Conservation (phyloP, 2,888 invertebrate species). For the Itoplectis maculator region DNA sequence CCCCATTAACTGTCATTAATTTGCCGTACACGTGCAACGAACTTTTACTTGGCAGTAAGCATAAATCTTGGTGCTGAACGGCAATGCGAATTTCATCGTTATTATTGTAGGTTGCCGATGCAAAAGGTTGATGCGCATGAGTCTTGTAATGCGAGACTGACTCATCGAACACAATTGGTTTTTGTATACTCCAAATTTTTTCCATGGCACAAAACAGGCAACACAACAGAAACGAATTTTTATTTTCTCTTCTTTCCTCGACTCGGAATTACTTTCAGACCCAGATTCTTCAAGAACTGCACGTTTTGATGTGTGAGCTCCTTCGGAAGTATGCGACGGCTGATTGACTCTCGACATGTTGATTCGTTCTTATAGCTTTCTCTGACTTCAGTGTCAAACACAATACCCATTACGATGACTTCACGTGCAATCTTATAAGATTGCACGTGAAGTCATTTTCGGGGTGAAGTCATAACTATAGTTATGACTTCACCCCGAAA, state of each 20-base stretch:
- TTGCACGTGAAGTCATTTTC: too few relatives aligned
- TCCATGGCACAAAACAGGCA: slow-evolving; percentile 4
- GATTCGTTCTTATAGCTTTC: slow-evolving; percentile 19
- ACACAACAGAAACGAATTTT: slow-evolving; percentile 8
- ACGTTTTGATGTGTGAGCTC: slow-evolving; percentile 27
- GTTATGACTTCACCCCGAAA: slow-evolving; percentile 69
- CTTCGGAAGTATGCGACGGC: slow-evolving; percentile 26
- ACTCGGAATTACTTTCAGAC: slow-evolving; percentile 6
- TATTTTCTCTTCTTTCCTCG: slow-evolving; percentile 16
- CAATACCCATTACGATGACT: slow-evolving; percentile 29
- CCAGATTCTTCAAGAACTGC: slow-evolving; percentile 39
- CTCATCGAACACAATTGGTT: slow-evolving; percentile 16
- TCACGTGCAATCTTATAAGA: slow-evolving; percentile 73
- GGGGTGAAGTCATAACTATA: too few relatives aligned
- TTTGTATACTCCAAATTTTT: slow-evolving; percentile 7
- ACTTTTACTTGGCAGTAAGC: slow-evolving; percentile 20
- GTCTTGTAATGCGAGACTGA: slow-evolving; percentile 6
- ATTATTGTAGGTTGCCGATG: slow-evolving; percentile 3
- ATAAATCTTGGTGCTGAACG: slow-evolving; percentile 27
- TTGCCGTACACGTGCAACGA: slow-evolving; percentile 27
- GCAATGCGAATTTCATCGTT: slow-evolving; percentile 32
- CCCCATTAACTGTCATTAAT: slow-evolving; percentile 14
- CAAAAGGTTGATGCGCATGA: slow-evolving; percentile 27
- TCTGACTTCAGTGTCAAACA: slow-evolving; percentile 3
- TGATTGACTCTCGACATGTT: slow-evolving; percentile 32